phyloP scores from a whole-genome alignment of 2,888 invertebrate species.

The Drosophila recens region DNA sequence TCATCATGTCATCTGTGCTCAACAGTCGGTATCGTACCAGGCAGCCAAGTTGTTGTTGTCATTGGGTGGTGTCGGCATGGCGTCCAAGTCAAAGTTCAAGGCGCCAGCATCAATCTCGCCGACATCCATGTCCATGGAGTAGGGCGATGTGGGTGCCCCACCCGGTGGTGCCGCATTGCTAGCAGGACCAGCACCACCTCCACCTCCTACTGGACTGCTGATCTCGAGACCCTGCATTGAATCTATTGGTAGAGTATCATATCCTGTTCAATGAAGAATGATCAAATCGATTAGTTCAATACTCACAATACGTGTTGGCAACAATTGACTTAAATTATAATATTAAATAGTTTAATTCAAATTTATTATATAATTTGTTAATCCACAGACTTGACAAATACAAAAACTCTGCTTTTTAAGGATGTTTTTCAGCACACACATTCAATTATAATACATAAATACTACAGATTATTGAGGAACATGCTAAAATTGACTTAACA shows the following conservation, averaged over 20 bases:
- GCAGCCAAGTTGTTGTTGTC: constrained; percentile 97
- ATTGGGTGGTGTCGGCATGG: constrained; percentile 92
- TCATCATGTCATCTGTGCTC: constrained; percentile 70
- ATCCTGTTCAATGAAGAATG: no score
- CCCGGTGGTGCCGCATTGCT: constrained; percentile 77
- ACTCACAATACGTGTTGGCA: no score
- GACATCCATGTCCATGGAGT: constrained; percentile 96
- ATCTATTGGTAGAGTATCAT: constrained; percentile 99
- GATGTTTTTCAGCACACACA: no score
- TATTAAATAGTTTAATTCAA: no score
- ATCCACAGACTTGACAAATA: no score
- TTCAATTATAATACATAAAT: no score
- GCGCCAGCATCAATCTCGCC: constrained; percentile 91
- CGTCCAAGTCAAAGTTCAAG: constrained; percentile 92
- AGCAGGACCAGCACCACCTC: constrained; percentile 63
- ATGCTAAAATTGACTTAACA: not conserved
- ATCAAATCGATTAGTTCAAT: no score
- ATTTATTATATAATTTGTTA: no score
- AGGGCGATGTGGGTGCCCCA: constrained; percentile 86
- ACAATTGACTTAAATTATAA: no score
- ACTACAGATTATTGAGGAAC: not conserved
- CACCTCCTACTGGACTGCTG: constrained; percentile 86
- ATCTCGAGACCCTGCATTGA: constrained; percentile 98
- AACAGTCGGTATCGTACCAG: constrained; percentile 99
- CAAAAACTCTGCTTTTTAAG: no score